phyloP scores from a whole-genome alignment of 2,797 vertebrate genomes.

The Acipenser ruthenus region DNA sequence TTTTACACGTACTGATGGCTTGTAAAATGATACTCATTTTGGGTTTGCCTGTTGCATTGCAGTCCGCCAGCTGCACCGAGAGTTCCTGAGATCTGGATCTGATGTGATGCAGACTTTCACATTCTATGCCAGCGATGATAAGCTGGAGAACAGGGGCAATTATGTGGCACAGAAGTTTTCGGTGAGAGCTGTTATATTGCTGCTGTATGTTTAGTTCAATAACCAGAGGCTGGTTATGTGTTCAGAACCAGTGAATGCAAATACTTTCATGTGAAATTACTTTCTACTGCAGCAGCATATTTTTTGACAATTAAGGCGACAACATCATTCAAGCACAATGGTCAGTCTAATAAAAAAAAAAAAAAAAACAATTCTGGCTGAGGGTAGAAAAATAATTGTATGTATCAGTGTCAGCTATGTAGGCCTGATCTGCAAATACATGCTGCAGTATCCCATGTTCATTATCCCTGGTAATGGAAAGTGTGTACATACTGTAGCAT shows the following conservation, averaged over 20 bases:
- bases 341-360: no score
- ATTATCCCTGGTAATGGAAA: no score
- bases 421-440: no score
- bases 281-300: not conserved
- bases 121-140: slow-evolving; percentile 94
- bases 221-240: not conserved
- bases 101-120: slow-evolving; percentile 93
- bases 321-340: not conserved
- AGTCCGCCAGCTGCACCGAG: slow-evolving; percentile 94
- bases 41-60: slow-evolving; percentile 21
- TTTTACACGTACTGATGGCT: not conserved
- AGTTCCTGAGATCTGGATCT: slow-evolving; percentile 88
- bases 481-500: no score
- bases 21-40: not conserved
- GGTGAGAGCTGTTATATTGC: no score
- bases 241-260: not conserved
- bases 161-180: slow-evolving; percentile 38
- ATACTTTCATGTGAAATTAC: not conserved
- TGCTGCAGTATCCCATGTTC: no score
- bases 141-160: slow-evolving; percentile 88
- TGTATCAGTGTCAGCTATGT: no score
- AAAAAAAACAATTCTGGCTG: no score
- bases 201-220: no score
- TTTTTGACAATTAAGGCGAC: not conserved
- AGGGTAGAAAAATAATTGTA: no score